phyloP scores from a whole-genome alignment of 2,113 vertebrate species.

The Ageneiosus marmoratus region DNA sequence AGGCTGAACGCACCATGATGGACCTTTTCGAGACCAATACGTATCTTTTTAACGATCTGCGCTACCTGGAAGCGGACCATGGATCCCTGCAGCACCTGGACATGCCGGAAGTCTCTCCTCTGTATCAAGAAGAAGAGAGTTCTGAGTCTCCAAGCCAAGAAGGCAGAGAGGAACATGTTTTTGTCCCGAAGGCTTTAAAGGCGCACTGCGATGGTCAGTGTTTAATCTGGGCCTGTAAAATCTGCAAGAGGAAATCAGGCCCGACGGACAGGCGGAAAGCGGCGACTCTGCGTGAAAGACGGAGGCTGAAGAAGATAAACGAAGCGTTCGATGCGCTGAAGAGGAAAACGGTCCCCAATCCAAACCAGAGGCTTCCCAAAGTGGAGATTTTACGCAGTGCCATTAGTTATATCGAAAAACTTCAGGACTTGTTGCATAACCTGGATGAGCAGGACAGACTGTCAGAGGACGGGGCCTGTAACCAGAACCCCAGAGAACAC shows the following conservation, averaged over 20 bases:
- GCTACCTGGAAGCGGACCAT: constrained; percentile 89
- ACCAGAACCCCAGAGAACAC: constrained; percentile 75
- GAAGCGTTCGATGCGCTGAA: constrained; percentile 97
- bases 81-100: constrained; percentile 88
- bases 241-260: constrained; percentile 92
- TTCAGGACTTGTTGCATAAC: constrained; percentile 90
- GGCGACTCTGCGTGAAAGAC: constrained; percentile 89
- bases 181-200: constrained; percentile 88
- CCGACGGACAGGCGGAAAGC: constrained; percentile 93
- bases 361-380: constrained; percentile 94
- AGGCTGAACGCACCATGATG: constrained; percentile 91
- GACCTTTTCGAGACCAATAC: constrained; percentile 98
- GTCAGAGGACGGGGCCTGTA: constrained; percentile 75
- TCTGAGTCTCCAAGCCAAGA: constrained; percentile 85
- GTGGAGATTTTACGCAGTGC: constrained; percentile 97
- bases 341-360: constrained; percentile 91
- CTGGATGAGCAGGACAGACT: constrained; percentile 88
- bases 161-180: constrained; percentile 91
- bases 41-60: constrained; percentile 88
- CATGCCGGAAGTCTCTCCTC: constrained; percentile 86
- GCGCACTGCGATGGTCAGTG: constrained; percentile 92
- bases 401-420: constrained; percentile 93
- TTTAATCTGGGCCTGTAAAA: constrained; percentile 96
- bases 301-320: constrained; percentile 96
- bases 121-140: constrained; percentile 85